Evolutionary conservation across 2,113 vertebrate species (phyloP).

Genomic region (Tichodroma muraria): DNA sequence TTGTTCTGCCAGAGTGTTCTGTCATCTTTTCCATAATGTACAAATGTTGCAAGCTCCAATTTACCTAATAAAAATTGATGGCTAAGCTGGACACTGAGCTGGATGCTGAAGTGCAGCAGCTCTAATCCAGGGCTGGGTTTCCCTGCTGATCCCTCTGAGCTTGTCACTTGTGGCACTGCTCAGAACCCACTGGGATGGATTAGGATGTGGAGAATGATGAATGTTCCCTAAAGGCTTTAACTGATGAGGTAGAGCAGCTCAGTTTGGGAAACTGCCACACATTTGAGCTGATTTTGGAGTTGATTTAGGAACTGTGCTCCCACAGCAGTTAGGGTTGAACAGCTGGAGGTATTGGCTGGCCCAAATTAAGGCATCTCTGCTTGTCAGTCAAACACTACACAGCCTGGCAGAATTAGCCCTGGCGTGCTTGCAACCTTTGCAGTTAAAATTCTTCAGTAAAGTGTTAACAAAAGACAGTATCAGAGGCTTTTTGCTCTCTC

Average conservation of each 20-base stretch:
- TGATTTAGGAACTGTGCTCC: neutral
- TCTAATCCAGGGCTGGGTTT: neutral
- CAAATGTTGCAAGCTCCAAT: neutral
- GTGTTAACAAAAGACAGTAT: neutral
- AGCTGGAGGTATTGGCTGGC: neutral
- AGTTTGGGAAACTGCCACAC: neutral
- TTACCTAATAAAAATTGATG: neutral
- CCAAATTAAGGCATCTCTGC: neutral
- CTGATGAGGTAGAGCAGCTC: neutral
- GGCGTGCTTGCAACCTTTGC: neutral
- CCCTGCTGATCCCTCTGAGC: neutral
- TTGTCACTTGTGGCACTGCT: neutral
- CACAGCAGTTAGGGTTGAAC: neutral
- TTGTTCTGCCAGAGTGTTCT: neutral
- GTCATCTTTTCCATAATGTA: neutral
- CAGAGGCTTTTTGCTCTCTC: neutral
- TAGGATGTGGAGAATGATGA: neutral
- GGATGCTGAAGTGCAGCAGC: neutral
- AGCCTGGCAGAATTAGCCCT: neutral
- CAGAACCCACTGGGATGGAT: neutral
- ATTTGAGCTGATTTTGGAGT: neutral
- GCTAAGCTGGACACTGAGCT: neutral
- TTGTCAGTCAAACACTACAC: neutral
- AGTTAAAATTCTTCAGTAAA: neutral
- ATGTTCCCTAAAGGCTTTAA: neutral